Percentiles rank a stretch among this genome's conserved stretches.
phyloP scores from a whole-genome alignment of 2,888 invertebrate species.

The Parnassius apollo region DNA sequence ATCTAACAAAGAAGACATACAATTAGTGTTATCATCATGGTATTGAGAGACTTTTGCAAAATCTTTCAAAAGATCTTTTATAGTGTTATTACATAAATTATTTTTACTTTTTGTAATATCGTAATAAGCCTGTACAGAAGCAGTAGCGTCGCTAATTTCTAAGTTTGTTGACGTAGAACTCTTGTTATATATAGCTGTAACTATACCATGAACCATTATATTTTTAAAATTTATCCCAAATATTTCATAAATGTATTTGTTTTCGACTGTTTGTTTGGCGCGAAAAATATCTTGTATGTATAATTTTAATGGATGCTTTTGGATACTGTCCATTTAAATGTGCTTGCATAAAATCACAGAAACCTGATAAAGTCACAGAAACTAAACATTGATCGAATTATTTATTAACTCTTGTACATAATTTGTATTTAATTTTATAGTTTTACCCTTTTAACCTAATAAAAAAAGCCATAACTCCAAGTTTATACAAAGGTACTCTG shows the following conservation, averaged over 20 bases:
- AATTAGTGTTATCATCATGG: conserved; percentile 50
- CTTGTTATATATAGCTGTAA: conserved; percentile 59
- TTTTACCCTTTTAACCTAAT: too few relatives aligned
- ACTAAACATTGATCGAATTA: too few relatives aligned
- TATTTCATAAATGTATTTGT: conserved; percentile 65
- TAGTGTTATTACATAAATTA: conserved; percentile 40
- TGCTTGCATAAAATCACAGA: neutral
- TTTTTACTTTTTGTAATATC: conserved; percentile 54
- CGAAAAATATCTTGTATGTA: conserved; percentile 72
- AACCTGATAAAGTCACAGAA: too few relatives aligned
- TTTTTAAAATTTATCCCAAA: conserved; percentile 67
- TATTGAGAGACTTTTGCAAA: conserved; percentile 48
- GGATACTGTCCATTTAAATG: conserved; percentile 35
- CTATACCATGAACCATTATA: conserved; percentile 65
- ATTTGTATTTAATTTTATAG: too few relatives aligned
- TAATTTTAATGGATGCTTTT: conserved; percentile 59
- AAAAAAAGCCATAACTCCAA: too few relatives aligned
- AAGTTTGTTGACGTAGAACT: conserved; percentile 47
- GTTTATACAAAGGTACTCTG: too few relatives aligned
- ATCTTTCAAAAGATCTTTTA: conserved; percentile 48
- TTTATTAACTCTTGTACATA: too few relatives aligned
- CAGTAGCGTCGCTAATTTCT: conserved; percentile 68
- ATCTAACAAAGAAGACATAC: conserved; percentile 57
- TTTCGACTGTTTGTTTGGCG: conserved; percentile 51
- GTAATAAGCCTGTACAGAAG: conserved; percentile 61